Percentiles rank a stretch among this genome's conserved stretches.
Conservation (phyloP, 1,140 invertebrate species). For the Cotesia glomerata region DNA sequence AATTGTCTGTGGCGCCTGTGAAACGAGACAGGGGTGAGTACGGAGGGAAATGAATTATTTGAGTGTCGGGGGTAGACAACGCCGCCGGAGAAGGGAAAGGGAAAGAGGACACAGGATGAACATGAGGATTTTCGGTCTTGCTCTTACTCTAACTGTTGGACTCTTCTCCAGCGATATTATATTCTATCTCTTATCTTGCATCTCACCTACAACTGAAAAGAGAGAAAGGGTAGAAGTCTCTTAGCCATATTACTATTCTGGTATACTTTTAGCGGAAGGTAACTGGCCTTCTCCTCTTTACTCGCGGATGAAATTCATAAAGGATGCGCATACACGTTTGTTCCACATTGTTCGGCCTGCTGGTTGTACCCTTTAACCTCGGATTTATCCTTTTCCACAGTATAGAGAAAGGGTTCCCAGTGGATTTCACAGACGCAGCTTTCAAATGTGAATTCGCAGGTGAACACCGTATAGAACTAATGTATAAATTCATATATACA, state of each 20-base stretch:
- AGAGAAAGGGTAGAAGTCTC: not conserved
- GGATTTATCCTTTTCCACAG: not conserved
- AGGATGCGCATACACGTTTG: constrained; percentile 22
- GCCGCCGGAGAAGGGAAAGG: no score
- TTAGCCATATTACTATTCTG: not conserved
- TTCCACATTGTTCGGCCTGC: not conserved
- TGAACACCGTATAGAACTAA: not conserved
- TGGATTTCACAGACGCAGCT: not conserved
- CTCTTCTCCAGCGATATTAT: no score
- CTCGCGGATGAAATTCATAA: constrained; percentile 20
- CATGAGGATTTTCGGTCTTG: not conserved
- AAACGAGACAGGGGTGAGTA: constrained; percentile 10
- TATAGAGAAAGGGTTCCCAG: not conserved
- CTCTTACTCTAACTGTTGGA: no score
- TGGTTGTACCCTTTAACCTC: not conserved
- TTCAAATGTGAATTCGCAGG: constrained; percentile 15
- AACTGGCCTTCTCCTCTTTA: constrained; percentile 12
- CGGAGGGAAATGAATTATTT: constrained; percentile 29
- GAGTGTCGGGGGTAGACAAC: not conserved
- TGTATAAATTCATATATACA: no score
- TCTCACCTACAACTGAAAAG: no score
- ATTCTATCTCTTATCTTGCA: no score
- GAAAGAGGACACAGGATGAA: not conserved
- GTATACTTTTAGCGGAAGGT: constrained; percentile 12
- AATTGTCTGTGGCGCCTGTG: constrained; percentile 15